Evolutionary conservation across 2,113 vertebrate genomes (phyloP).

Genomic region (Vulpes ferrilata): DNA sequence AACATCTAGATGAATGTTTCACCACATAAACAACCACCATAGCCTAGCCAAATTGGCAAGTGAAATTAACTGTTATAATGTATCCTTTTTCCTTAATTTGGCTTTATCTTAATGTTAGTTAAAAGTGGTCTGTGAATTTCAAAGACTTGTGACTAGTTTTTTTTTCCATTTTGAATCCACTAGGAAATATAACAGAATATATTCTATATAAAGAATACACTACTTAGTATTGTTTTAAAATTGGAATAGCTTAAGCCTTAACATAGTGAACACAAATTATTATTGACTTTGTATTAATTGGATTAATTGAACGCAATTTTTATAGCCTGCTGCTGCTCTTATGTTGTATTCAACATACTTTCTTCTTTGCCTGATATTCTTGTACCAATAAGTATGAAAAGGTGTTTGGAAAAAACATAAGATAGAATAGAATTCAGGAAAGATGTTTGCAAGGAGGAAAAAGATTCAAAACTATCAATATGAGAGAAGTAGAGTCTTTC

Average conservation of each 20-base stretch:
- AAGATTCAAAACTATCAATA: background rate
- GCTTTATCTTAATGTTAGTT: background rate
- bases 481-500: background rate
- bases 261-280: background rate
- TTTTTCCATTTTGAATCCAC: background rate
- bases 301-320: background rate
- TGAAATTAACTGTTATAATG: background rate
- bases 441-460: background rate
- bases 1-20: background rate
- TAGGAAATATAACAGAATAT: background rate
- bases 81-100: background rate
- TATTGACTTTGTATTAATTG: background rate
- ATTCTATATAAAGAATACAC: background rate
- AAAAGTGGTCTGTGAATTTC: background rate
- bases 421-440: background rate
- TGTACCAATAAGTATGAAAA: background rate
- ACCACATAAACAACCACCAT: background rate
- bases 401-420: background rate
- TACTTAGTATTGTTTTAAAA: background rate
- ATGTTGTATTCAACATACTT: background rate
- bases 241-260: background rate
- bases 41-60: background rate
- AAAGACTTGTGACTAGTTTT: background rate
- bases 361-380: background rate
- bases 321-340: background rate